Percentiles rank a stretch among this genome's conserved stretches.
Conservation (phyloP, 1,140 invertebrate genomes). For the Achroia grisella region DNA sequence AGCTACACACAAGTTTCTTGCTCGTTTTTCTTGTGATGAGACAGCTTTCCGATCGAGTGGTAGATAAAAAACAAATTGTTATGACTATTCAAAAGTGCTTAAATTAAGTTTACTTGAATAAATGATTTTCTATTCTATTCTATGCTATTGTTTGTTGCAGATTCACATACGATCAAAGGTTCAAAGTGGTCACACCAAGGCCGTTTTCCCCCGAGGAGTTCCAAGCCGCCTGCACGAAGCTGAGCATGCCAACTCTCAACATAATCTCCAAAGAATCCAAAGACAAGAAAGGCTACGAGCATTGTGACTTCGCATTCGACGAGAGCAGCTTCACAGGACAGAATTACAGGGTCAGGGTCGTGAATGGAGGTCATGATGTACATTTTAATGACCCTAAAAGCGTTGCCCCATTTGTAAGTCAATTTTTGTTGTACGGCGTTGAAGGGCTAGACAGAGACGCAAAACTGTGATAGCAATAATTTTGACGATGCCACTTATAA, state of each 20-base stretch:
- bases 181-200: conserved; percentile 12
- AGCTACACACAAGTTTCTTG: no score
- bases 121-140: no score
- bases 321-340: conserved; percentile 16
- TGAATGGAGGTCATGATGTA: conserved; percentile 35
- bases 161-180: conserved; percentile 19
- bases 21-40: no score
- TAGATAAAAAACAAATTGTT: no score
- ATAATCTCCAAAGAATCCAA: conserved; percentile 20
- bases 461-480: conserved; percentile 18
- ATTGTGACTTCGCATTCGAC: conserved; percentile 26
- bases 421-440: conserved; percentile 34
- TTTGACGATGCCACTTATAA: no score
- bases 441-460: conserved; percentile 32
- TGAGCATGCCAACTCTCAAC: conserved; percentile 20
- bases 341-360: conserved; percentile 24
- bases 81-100: no score
- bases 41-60: no score
- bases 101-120: no score
- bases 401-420: conserved; percentile 21
- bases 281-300: conserved; percentile 8
- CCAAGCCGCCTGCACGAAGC: conserved; percentile 16
- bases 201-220: conserved; percentile 25
- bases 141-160: conserved; percentile 24
- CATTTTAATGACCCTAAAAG: conserved; percentile 34